Evolutionary conservation across 2,888 invertebrate genomes (phyloP), one percentile per base, ranked within the genome.

Genomic region (Sacculina carcini): DNA sequence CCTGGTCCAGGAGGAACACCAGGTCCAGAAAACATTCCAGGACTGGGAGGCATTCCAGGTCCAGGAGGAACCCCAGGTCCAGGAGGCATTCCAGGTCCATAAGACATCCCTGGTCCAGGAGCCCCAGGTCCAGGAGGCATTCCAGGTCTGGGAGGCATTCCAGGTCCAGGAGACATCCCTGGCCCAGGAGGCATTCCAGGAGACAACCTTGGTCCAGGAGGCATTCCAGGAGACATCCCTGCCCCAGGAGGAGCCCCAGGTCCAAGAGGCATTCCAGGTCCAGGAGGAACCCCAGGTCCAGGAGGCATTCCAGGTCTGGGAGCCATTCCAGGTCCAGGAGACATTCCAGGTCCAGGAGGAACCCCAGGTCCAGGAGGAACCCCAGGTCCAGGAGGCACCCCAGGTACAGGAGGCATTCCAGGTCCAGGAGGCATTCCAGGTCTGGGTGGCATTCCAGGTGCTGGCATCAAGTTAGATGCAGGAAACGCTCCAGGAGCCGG

Each of bases 61-160:
- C 48, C 16, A 2, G 72, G 71, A 1, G 69, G 70, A 69, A 71
- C 70, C 53, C 69, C 69, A 1, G 68, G 66, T 2, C 62, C 58
- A 59, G 67, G 64, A 31, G 51, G 55, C 56, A 23, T 38, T 40
- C 49, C 50, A 16, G 52, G 38, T 28, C 54, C 46, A 21, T 49
- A 32, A 34, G 53, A 50, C 49, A 48, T 46, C 16, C 49, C 51
- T 31, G 56, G 57, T 10, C 34, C 36, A 26, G 40, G 51, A 16
- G 46, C 40, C 51, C 50, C 44, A 31, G 55, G 48, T 23, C 55
- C 55, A 23, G 55, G 58, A n/a, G 52, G 51, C 16, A 54, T 56
- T 36, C 51, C 50, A 44, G 31, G 47, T 29, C 51, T 56, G 26
- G 57, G 55, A 19, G 54, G 52, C 26, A 54, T 46, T 16, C 32